Conservation (phyloP, 2,113 vertebrate genomes). For the Miniopterus natalensis region DNA sequence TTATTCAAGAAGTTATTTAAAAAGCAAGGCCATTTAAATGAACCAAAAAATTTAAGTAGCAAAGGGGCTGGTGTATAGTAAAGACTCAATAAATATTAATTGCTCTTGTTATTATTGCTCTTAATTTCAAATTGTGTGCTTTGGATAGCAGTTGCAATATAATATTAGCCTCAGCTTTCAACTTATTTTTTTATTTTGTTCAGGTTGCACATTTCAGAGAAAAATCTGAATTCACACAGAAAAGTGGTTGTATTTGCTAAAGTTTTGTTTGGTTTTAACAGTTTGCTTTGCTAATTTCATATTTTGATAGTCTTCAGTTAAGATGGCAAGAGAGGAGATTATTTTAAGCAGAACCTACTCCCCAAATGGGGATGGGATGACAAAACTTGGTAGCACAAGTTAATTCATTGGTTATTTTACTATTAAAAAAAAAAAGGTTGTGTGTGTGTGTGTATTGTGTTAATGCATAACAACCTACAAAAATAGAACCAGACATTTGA, state of each 20-base stretch:
- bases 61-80: neutral
- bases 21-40: slow-evolving; percentile 14
- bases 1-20: slow-evolving; percentile 57
- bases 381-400: neutral
- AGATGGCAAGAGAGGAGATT: neutral
- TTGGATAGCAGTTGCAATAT: neutral
- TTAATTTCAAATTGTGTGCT: neutral
- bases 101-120: neutral
- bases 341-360: neutral
- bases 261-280: slow-evolving; percentile 22
- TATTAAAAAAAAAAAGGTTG: neutral
- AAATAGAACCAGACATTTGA: neutral
- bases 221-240: slow-evolving; percentile 7
- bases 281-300: neutral
- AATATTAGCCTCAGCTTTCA: neutral
- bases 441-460: neutral
- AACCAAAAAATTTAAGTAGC: neutral
- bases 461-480: neutral
- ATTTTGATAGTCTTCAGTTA: slow-evolving; percentile 20
- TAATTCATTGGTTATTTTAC: slow-evolving; percentile 55
- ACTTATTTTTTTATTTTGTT: slow-evolving; percentile 20
- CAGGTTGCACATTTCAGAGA: neutral
- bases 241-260: neutral
- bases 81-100: neutral
- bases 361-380: too few relatives aligned